Conservation (phyloP, 2,797 vertebrate genomes). For the Thripadectes ignobilis region DNA sequence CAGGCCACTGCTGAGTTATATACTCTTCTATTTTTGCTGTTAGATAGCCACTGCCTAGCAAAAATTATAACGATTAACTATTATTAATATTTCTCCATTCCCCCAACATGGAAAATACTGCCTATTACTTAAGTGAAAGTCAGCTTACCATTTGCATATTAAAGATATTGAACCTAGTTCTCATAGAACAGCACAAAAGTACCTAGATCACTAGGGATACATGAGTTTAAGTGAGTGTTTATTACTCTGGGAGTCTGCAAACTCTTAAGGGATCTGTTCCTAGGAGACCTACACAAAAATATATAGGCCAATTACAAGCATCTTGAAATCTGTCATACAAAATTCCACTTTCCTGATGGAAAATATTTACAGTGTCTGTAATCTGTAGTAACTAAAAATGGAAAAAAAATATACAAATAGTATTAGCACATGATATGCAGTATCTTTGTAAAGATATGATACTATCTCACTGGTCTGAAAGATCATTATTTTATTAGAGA, state of each 20-base stretch:
- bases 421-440: neutral
- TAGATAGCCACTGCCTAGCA: neutral
- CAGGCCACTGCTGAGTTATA: rapidly evolving
- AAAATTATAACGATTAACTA: neutral
- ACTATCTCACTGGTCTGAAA: neutral
- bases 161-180: neutral
- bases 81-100: neutral
- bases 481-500: neutral
- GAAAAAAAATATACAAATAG: neutral
- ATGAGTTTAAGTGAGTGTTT: neutral
- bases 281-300: neutral
- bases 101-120: neutral
- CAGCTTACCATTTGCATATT: neutral
- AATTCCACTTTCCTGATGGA: neutral
- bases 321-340: neutral
- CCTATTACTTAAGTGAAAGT: neutral
- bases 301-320: neutral
- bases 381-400: neutral
- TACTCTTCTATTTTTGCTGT: neutral
- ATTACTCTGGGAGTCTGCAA: neutral
- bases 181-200: neutral
- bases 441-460: neutral
- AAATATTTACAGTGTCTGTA: neutral
- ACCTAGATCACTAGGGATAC: neutral
- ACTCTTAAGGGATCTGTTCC: neutral